Conservation (phyloP, 1,140 invertebrate species). For the Bradysia coprophila region DNA sequence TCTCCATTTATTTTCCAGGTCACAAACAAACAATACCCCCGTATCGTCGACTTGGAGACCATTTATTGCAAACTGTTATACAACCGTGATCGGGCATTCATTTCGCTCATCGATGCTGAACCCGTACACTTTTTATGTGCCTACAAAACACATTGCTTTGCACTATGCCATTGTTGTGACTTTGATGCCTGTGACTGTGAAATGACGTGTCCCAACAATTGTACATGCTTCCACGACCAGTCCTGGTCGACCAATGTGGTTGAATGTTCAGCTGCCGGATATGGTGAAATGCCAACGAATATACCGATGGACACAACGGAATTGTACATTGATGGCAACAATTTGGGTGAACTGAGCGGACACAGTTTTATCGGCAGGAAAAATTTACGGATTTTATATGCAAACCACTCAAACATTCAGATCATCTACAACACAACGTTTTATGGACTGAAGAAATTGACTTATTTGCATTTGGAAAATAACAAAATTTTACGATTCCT, state of each 20-base stretch:
- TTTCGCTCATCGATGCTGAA: constrained; percentile 66
- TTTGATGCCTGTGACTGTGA: constrained; percentile 90
- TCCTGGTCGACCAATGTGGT: constrained; percentile 87
- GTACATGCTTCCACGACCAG: constrained; percentile 86
- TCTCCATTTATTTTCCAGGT: background rate
- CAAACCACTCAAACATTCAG: constrained; percentile 74
- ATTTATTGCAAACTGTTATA: constrained; percentile 81
- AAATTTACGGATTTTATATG: constrained; percentile 65
- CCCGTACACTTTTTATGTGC: constrained; percentile 79
- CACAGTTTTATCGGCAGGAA: constrained; percentile 83
- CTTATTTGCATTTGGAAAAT: constrained; percentile 66
- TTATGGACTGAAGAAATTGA: constrained; percentile 59
- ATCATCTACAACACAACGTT: constrained; percentile 78
- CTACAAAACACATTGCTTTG: constrained; percentile 84
- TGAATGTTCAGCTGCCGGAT: constrained; percentile 66
- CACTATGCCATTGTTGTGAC: constrained; percentile 84
- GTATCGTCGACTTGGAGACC: constrained; percentile 77
- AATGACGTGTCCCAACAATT: constrained; percentile 87
- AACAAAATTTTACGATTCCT: constrained; percentile 61
- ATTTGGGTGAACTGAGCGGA: constrained; percentile 66
- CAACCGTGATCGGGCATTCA: constrained; percentile 57
- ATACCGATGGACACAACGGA: constrained; percentile 91
- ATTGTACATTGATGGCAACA: constrained; percentile 81
- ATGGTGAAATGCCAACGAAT: constrained; percentile 60
- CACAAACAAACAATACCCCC: constrained; percentile 58